These are phyloP conservation scores for Drosophila pseudotakahashii DNA, from an alignment of 2,888 invertebrate species.

Conservation along the genomic window DNA sequence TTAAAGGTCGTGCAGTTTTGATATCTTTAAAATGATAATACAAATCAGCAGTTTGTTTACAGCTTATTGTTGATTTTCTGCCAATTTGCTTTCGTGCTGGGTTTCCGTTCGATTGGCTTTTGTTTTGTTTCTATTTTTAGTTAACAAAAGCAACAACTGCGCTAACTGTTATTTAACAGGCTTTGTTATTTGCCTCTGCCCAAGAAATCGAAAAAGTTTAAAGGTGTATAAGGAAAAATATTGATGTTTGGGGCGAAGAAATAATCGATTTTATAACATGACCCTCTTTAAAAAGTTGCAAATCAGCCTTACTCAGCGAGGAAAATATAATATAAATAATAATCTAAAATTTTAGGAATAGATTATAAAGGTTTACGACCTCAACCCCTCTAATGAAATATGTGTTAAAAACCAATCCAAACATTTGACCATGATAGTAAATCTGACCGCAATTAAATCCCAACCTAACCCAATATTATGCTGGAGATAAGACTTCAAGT, in stretches of 20 bases:
- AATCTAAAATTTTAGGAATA: background rate
- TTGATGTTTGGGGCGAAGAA: background rate
- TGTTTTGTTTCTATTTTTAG: conserved; percentile 46
- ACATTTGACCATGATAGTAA: conserved; percentile 8
- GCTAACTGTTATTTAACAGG: conserved; percentile 43
- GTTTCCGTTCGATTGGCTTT: conserved; percentile 43
- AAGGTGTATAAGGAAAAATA: background rate
- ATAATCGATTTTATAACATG: conserved; percentile 3
- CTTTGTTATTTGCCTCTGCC: conserved; percentile 4
- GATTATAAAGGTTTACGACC: conserved; percentile 5
- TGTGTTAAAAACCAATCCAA: conserved; percentile 4
- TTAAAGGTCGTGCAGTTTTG: conserved; percentile 5
- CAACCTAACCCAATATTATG: conserved; percentile 20
- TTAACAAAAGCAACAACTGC: conserved; percentile 39
- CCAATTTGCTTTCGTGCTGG: conserved; percentile 37
- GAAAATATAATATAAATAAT: background rate
- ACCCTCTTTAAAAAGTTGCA: background rate
- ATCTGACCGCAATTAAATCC: conserved; percentile 8
- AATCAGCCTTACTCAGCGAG: background rate
- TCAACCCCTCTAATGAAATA: background rate
- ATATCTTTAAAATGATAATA: conserved; percentile 4
- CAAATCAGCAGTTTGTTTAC: conserved; percentile 10
- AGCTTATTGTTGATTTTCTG: conserved; percentile 17
- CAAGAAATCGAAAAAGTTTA: conserved; percentile 3
- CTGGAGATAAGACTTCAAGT: background rate